These are phyloP conservation scores for Molanna angustata DNA, from an alignment of 2,888 invertebrate genomes.

Conservation along the genomic window DNA sequence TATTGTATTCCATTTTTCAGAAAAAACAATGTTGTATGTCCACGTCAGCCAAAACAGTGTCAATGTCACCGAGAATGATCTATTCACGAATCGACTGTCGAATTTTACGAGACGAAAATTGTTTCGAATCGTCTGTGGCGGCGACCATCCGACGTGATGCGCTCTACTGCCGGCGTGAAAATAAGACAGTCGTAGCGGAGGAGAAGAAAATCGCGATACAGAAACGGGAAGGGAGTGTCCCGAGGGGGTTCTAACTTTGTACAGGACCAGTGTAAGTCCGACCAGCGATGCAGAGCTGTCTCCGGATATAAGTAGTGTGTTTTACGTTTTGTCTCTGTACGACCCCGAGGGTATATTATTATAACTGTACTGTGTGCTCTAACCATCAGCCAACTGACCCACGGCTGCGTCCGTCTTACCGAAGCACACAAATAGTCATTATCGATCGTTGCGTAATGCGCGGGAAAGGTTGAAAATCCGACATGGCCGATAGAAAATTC, in stretches of 20 bases:
- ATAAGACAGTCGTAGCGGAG: conserved; percentile 6
- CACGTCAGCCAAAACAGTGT: not conserved
- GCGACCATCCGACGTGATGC: conserved; percentile 10
- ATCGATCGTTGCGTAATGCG: conserved; percentile 26
- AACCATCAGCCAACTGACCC: conserved; percentile 17
- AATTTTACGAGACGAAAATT: no score
- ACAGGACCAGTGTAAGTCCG: conserved; percentile 52
- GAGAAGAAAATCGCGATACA: conserved; percentile 17
- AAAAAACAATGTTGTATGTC: no score
- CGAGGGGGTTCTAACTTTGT: conserved; percentile 12
- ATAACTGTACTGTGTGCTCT: conserved; percentile 17
- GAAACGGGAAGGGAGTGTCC: conserved; percentile 19
- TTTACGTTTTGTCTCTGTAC: conserved; percentile 34
- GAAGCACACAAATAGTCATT: conserved; percentile 12
- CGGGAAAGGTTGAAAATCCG: conserved; percentile 16
- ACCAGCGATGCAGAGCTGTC: conserved; percentile 60
- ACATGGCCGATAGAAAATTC: conserved; percentile 21
- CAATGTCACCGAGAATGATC: not conserved
- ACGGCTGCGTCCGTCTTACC: no score
- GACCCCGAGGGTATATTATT: conserved; percentile 9
- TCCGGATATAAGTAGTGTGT: conserved; percentile 60
- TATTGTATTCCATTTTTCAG: no score
- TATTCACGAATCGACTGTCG: no score
- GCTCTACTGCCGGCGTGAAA: conserved; percentile 11
- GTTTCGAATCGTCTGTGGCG: not conserved